Evolutionary conservation across 2,797 vertebrate genomes (phyloP).

Genomic region (Arctocebus calabarensis): DNA sequence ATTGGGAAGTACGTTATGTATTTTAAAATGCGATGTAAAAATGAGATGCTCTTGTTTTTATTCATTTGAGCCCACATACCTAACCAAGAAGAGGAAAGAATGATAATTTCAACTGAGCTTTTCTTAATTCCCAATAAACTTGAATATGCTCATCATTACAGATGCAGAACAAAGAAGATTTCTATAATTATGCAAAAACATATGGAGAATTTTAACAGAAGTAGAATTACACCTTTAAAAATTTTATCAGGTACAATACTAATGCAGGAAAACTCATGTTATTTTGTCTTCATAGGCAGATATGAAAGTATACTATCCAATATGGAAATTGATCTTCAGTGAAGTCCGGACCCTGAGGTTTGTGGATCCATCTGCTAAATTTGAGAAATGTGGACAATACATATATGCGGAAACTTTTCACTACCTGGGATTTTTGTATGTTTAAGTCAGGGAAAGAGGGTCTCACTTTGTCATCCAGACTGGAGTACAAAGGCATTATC

Average conservation of each 20-base stretch:
- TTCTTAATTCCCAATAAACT: background rate
- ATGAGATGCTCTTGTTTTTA: slow-evolving; percentile 28
- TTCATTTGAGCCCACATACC: background rate
- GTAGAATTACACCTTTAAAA: background rate
- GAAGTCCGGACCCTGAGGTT: background rate
- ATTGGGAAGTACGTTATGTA: background rate
- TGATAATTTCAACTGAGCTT: background rate
- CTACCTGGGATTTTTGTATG: background rate
- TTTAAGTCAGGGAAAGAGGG: background rate
- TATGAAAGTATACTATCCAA: background rate
- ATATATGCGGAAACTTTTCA: background rate
- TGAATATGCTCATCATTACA: background rate
- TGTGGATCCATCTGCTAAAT: background rate
- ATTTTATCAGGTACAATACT: background rate
- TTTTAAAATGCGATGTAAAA: background rate
- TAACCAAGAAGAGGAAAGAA: slow-evolving; percentile 26
- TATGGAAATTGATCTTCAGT: background rate
- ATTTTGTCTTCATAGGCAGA: background rate
- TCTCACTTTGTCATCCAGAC: background rate
- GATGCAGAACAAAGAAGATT: slow-evolving; percentile 26
- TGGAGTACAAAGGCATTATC: background rate
- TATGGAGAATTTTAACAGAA: slow-evolving; percentile 29
- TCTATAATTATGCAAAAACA: slow-evolving; percentile 19
- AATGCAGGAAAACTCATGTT: background rate
- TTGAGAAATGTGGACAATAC: background rate